These are phyloP conservation scores for Natrix natrix DNA, from an alignment of 2,797 vertebrate genomes.

Conservation along the genomic window DNA sequence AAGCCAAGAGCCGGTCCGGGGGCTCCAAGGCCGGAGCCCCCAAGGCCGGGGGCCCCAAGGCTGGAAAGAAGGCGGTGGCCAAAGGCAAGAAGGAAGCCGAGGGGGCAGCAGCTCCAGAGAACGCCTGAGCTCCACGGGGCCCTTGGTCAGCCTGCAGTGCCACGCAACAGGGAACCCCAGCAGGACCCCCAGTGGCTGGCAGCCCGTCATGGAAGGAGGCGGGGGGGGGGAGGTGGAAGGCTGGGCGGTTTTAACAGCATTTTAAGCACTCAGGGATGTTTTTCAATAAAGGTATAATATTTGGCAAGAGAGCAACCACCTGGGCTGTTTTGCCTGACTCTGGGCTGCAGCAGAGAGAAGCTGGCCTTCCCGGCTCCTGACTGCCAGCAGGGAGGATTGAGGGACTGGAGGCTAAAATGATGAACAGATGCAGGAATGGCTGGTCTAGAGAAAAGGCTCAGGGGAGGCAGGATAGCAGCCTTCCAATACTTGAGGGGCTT, in stretches of 20 bases:
- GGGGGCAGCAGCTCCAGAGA: not conserved
- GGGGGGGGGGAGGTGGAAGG: not conserved
- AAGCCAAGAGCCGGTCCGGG: not conserved
- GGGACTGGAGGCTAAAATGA: not conserved
- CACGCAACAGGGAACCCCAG: not conserved
- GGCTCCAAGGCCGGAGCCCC: not conserved
- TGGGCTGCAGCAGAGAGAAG: not conserved
- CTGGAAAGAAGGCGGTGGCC: not conserved
- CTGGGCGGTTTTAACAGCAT: not conserved
- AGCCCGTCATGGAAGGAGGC: not conserved
- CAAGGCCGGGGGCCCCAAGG: not conserved
- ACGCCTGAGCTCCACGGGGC: fast-evolving
- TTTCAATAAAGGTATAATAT: not conserved
- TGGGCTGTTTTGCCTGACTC: not conserved
- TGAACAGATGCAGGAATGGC: not conserved
- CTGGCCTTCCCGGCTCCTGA: not conserved
- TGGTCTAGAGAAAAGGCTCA: not conserved
- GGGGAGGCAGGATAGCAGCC: not conserved
- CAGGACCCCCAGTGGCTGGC: not conserved
- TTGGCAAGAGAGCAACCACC: not conserved
- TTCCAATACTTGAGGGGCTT: not conserved
- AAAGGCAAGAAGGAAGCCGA: not conserved
- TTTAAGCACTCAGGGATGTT: not conserved
- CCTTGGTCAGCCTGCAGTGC: not conserved
- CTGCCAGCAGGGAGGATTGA: not conserved